Conservation (phyloP, 2,888 invertebrate species). For the Prenolepis imparis region DNA sequence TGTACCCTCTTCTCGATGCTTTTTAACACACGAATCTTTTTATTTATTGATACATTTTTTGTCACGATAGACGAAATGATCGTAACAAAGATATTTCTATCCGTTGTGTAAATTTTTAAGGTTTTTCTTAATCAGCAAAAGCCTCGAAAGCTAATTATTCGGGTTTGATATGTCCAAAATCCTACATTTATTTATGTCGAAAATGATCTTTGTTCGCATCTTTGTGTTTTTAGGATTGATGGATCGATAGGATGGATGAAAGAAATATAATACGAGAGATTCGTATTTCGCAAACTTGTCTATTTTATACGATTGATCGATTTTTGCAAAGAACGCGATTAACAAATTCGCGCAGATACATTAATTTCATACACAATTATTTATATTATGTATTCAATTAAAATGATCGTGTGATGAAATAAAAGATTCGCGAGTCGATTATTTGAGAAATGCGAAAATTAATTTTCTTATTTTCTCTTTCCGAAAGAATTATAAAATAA, state of each 20-base stretch:
- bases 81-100: neutral
- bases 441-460: neutral
- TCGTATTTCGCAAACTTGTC: neutral
- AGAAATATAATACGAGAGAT: neutral
- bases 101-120: neutral
- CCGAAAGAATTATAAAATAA: neutral
- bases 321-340: neutral
- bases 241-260: too few species aligned
- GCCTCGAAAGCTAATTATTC: neutral
- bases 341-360: slow-evolving; percentile 1
- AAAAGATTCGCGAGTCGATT: neutral
- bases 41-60: neutral
- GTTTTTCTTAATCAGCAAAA: neutral
- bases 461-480: slow-evolving; percentile 1
- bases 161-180: neutral
- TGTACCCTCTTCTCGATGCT: neutral
- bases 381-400: neutral
- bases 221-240: too few species aligned
- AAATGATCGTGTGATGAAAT: neutral
- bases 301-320: neutral
- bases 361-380: neutral
- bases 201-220: neutral
- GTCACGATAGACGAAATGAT: neutral
- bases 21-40: slow-evolving; percentile 6
- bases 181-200: neutral